phyloP scores from a whole-genome alignment of 2,113 vertebrate species.

The Grammomys dolichurus region DNA sequence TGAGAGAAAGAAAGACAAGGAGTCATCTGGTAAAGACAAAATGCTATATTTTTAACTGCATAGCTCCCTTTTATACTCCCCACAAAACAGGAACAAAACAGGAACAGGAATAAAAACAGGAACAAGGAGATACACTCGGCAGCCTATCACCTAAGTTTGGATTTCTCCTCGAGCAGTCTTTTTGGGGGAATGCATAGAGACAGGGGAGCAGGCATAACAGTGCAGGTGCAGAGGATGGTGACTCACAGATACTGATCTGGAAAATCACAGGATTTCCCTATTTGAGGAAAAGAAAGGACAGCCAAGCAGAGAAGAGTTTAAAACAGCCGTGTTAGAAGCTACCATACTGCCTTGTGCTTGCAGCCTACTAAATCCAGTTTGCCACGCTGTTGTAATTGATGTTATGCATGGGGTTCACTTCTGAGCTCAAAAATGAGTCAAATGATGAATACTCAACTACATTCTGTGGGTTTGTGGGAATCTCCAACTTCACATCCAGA shows the following conservation, averaged over 20 bases:
- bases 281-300: background rate
- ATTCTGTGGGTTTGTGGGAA: background rate
- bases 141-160: too few relatives aligned
- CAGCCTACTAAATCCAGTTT: background rate
- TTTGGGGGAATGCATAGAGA: too few relatives aligned
- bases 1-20: too few relatives aligned
- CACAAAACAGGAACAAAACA: too few relatives aligned
- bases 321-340: background rate
- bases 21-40: too few relatives aligned
- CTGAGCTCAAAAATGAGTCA: background rate
- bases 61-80: too few relatives aligned
- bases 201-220: too few relatives aligned
- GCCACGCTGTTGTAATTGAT: background rate
- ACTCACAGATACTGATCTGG: background rate
- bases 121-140: too few relatives aligned
- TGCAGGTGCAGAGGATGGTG: too few relatives aligned
- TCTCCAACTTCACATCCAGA: background rate
- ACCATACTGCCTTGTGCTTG: background rate
- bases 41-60: too few relatives aligned
- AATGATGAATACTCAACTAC: background rate
- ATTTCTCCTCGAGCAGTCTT: too few relatives aligned
- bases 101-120: too few relatives aligned
- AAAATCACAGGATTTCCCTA: background rate
- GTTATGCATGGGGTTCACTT: background rate
- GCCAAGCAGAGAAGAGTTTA: background rate